Evolutionary conservation across 1,140 invertebrate genomes (phyloP).

Genomic region (Papilio helenus): DNA sequence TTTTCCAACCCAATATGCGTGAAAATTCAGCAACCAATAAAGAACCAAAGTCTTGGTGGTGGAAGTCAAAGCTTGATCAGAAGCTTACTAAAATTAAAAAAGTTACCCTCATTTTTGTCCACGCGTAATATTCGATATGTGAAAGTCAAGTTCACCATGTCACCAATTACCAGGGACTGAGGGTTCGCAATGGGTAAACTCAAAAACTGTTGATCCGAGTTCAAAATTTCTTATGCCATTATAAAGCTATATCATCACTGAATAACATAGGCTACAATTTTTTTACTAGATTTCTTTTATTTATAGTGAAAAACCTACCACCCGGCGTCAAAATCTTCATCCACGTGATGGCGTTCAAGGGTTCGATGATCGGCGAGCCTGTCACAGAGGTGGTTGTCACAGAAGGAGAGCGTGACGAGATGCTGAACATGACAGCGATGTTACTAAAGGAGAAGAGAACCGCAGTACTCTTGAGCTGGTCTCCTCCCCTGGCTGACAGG

Average conservation of each 20-base stretch:
- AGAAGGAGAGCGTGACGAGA: slow-evolving; percentile 79
- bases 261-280: too few species aligned
- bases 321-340: slow-evolving; percentile 85
- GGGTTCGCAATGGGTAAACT: neutral
- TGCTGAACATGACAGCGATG: slow-evolving; percentile 76
- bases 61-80: neutral
- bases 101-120: slow-evolving; percentile 19
- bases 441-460: slow-evolving; percentile 84
- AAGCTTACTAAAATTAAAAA: neutral
- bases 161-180: slow-evolving; percentile 1
- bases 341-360: slow-evolving; percentile 85
- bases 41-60: too few species aligned
- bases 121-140: neutral
- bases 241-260: too few species aligned
- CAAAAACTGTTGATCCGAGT: too few species aligned
- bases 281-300: slow-evolving; percentile 45
- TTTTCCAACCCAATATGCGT: neutral
- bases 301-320: slow-evolving; percentile 73
- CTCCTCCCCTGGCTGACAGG: slow-evolving; percentile 81
- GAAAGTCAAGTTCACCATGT: slow-evolving; percentile 35
- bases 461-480: slow-evolving; percentile 87
- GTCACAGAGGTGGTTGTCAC: slow-evolving; percentile 81
- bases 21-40: neutral
- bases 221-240: too few species aligned
- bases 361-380: slow-evolving; percentile 84